Evolutionary conservation across 2,888 invertebrate genomes (phyloP), one percentile per base, ranked within the genome.

Genomic region (Apodemia hepburni): DNA sequence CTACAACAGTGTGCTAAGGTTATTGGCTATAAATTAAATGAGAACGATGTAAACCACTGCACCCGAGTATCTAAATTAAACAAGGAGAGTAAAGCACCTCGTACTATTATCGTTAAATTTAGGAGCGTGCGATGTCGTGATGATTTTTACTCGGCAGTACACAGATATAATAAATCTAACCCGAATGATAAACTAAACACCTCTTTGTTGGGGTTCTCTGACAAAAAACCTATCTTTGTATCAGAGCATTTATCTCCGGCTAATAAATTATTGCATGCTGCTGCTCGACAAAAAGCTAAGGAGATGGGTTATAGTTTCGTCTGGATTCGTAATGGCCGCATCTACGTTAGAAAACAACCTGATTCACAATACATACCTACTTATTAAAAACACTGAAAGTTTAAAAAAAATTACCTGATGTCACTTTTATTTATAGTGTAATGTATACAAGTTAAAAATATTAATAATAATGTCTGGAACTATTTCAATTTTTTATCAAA

Each of bases 201-300:
- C 1, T 38, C 51, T 9, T n/a, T 61, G 12, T 18, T 54, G 15
- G 18, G 61, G 3, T 61, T 49, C 35, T 35, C 38, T 17, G 35
- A 61, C 11, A 22, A 49, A 5, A 61, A 51, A n/a, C 38, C 60
- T 22, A 54, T 65, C 3, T 68, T 61, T 42, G 63, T 68, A 11
- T 38, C 18, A 12, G 68, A 68, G 47, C 66, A 68, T 12, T 59
- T 68, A 2, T 60, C 66, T 6, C 63, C 65, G 5, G 22, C 59
- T 11, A 65, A 66, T 17, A 65, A 66, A 60, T 18, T 60, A 17
- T 61, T 69, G 0, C 64, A 64, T 57, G 65, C 65, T 47, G 62
- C 63, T n/a, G 60, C 68, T 9, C 61, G 67, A 0, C 38, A 22
- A 9, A 63, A 49, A 22, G 65, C 61, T 2, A 65, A 59, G 35